Evolutionary conservation across 2,888 invertebrate genomes (phyloP), one percentile per base, ranked within the genome.

Genomic region (Ceriagrion tenellum): DNA sequence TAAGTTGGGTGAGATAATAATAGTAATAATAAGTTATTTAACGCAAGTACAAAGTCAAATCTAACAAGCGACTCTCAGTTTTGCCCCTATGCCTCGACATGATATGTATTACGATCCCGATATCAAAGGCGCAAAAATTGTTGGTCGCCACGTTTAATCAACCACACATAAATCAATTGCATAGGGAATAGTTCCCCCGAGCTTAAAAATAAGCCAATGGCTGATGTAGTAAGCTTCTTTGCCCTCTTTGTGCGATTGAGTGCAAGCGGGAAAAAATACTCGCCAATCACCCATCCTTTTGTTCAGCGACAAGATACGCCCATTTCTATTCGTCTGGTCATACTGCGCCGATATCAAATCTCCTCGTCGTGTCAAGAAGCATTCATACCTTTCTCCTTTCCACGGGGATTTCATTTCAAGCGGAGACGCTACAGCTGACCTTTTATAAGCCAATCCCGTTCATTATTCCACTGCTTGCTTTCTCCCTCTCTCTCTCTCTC

Each of bases 401-500:
- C 81, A 81, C 30, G 35, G 35, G 81, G 81, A 81, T 81, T 35
- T 35, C 81, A 81, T 81, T 81, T 35, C 81, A 23, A 81, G 81
- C 81, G 81, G 81, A 12, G 81, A 81, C 35, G 26, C 12, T 81
- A 16, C 81, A 81, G 81, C 81, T 81, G 81, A 81, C 81, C 81
- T 81, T 81, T 81, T 18, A 16, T 81, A 35, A 81, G 81, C 30
- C 30, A 35, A 81, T 81, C 35, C 81, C 35, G 89, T 40, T 91
- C 91, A 40, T 91, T 59, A n/a, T 63, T 59, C 59, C n/a, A 55
- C 56, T 90, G 2, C 63, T 12, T 40, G 63, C 63, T 63, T 63
- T 69, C 91, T 40, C 63, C 63, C 40, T 30, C 56, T 90, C 63
- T 91, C 40, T 30, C 56, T 90, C 91, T 63, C 88, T 35, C 40